Evolutionary conservation across 2,797 vertebrate species (phyloP).

Genomic region (Onychomys torridus): DNA sequence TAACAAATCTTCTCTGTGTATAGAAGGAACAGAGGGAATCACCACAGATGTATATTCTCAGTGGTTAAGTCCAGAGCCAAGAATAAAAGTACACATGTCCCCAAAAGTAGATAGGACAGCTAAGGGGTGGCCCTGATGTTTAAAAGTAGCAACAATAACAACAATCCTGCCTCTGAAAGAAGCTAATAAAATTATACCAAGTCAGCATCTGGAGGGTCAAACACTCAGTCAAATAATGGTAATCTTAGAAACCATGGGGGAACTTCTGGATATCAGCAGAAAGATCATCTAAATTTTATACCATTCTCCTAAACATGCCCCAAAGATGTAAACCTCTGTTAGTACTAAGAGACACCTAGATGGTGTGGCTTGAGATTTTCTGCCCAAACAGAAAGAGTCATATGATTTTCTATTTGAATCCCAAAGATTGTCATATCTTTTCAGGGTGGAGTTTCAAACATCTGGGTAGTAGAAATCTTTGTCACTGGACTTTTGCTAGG

Average conservation of each 20-base stretch:
- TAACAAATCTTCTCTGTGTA: background rate
- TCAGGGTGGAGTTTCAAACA: background rate
- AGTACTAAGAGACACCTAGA: background rate
- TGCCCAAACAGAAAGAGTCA: background rate
- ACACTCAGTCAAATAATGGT: background rate
- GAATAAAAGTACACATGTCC: fast-evolving
- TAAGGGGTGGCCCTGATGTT: background rate
- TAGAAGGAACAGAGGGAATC: background rate
- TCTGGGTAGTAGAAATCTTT: background rate
- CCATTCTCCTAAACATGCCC: background rate
- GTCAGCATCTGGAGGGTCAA: background rate
- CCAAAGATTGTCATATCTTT: background rate
- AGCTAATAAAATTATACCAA: background rate
- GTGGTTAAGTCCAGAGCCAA: too few relatives aligned
- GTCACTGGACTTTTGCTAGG: background rate
- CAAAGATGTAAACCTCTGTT: background rate
- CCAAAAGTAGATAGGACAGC: too few relatives aligned
- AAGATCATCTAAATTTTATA: background rate
- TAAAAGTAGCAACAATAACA: background rate
- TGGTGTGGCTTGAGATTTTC: background rate
- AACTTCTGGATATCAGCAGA: background rate
- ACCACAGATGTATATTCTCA: too few relatives aligned
- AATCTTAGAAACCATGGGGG: too few relatives aligned
- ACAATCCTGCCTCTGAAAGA: background rate
- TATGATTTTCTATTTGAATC: background rate